A percentile compares a stretch with the other conserved stretches of the same genome.
Conservation (phyloP, 1,140 invertebrate genomes). For the Thaumetopoea pityocampa region DNA sequence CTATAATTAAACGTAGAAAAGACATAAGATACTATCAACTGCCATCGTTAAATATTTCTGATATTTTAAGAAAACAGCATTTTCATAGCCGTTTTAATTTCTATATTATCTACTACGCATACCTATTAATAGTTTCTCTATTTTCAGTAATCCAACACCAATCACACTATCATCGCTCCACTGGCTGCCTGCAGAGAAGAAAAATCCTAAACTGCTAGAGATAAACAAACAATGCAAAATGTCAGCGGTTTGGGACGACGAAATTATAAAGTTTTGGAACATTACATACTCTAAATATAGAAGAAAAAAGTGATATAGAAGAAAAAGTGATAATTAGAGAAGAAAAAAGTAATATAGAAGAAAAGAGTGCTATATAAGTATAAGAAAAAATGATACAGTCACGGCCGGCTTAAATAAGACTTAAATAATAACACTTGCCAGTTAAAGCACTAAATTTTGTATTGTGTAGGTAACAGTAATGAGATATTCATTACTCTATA, state of each 20-base stretch:
- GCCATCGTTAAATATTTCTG: no score
- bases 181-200: conserved; percentile 32
- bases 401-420: no score
- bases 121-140: no score
- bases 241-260: conserved; percentile 35
- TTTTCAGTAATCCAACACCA: conserved; percentile 43
- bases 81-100: neutral
- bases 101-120: no score
- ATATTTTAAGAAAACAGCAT: no score
- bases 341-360: neutral
- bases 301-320: conserved; percentile 31
- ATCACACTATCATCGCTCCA: conserved; percentile 14
- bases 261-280: conserved; percentile 38
- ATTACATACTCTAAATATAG: conserved; percentile 46
- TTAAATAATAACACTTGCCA: no score
- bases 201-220: conserved; percentile 27
- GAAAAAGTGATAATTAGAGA: neutral
- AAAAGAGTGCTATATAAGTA: neutral
- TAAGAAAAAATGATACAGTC: neutral
- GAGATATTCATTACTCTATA: no score
- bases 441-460: no score
- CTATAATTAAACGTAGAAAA: no score
- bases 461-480: no score
- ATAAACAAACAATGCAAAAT: conserved; percentile 40
- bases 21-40: no score